These are phyloP conservation scores for Lacerta viridis DNA, from an alignment of 2,797 vertebrate species.

Conservation along the genomic window DNA sequence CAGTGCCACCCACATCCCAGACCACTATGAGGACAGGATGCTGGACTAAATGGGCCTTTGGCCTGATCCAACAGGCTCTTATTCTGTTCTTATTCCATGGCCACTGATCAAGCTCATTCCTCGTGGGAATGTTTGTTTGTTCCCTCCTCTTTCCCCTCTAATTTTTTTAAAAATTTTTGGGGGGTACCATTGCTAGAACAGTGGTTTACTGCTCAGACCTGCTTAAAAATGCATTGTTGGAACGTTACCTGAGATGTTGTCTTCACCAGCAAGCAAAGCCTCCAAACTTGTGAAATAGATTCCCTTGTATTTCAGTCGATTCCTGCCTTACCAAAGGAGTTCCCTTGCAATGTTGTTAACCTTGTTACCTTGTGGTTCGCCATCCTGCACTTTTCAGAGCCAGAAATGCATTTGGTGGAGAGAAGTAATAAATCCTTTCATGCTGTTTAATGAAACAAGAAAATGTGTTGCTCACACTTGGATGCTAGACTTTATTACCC, in stretches of 20 bases:
- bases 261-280: constrained; percentile 58
- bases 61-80: too few relatives aligned
- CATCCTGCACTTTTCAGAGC: constrained; percentile 53
- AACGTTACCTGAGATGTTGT: constrained; percentile 62
- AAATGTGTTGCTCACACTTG: constrained; percentile 73
- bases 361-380: constrained; percentile 51
- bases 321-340: constrained; percentile 69
- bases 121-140: too few relatives aligned
- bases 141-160: too few relatives aligned
- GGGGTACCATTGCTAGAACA: neutral
- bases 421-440: constrained; percentile 67
- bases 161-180: too few relatives aligned
- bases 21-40: too few relatives aligned
- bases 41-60: too few relatives aligned
- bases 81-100: too few relatives aligned
- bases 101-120: too few relatives aligned
- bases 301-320: constrained; percentile 70
- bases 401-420: constrained; percentile 55
- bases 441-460: constrained; percentile 72
- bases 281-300: constrained; percentile 67
- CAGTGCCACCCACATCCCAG: too few relatives aligned
- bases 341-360: constrained; percentile 55
- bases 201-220: neutral
- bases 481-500: constrained; percentile 66
- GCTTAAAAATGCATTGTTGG: neutral